Conservation (phyloP, 64 coral and sea anemone species). For the Porites australiensis region DNA sequence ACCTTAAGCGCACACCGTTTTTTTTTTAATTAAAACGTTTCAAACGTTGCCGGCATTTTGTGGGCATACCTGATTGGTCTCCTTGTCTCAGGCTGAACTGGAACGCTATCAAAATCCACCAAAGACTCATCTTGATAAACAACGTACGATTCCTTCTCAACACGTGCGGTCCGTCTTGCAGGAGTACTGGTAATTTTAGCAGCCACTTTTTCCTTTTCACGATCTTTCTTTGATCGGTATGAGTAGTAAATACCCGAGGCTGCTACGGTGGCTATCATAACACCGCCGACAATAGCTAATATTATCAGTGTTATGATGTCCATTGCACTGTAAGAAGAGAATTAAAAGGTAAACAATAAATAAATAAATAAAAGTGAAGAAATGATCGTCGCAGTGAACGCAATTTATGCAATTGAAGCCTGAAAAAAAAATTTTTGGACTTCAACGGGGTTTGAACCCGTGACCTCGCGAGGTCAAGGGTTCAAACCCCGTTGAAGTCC, state of each 20-base stretch:
- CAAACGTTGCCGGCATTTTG: too few species aligned
- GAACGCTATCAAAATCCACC: conserved; percentile 86
- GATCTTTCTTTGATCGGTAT: conserved; percentile 70
- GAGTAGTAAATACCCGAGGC: conserved; percentile 85
- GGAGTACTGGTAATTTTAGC: conserved; percentile 49
- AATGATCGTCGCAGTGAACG: too few species aligned
- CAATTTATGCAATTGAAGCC: too few species aligned
- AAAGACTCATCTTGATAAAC: conserved; percentile 71
- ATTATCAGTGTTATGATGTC: conserved; percentile 71
- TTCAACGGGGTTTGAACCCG: too few species aligned
- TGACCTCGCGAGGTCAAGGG: too few species aligned
- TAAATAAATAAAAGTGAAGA: too few species aligned
- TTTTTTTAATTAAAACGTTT: too few species aligned
- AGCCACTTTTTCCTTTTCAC: conserved; percentile 2
- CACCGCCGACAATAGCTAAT: conserved; percentile 71
- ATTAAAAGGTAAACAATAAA: background rate
- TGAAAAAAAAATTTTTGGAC: too few species aligned
- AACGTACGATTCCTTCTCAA: conserved; percentile 33
- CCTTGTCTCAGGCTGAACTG: conserved; percentile 83
- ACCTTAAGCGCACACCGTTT: too few species aligned
- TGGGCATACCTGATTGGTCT: conserved; percentile 63
- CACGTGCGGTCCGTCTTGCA: background rate
- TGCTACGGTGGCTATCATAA: conserved; percentile 85
- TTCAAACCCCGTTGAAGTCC: too few species aligned
- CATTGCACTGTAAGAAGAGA: conserved; percentile 34